Percentiles rank a stretch among this genome's conserved stretches.
Evolutionary conservation across 2,888 invertebrate species (phyloP).

Genomic region (Synanthedon andrenaeformis): DNA sequence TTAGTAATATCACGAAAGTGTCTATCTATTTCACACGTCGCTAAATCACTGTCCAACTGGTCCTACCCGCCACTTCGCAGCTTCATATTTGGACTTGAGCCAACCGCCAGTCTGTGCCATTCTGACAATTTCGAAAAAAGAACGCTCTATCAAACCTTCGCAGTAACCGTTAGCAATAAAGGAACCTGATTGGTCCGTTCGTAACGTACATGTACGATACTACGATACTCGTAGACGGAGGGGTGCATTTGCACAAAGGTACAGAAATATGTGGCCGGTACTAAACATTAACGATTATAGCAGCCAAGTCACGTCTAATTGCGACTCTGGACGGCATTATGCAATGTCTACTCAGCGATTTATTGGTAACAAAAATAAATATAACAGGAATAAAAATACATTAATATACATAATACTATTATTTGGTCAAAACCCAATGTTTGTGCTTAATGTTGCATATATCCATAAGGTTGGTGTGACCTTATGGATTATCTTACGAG

Average conservation of each 20-base stretch:
- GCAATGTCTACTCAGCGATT: conserved; percentile 11
- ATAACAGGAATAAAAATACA: too few relatives aligned
- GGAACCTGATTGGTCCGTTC: conserved; percentile 19
- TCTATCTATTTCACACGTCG: too few relatives aligned
- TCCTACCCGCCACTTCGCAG: background rate
- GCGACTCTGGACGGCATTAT: conserved; percentile 37
- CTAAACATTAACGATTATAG: conserved; percentile 70
- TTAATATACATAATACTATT: too few relatives aligned
- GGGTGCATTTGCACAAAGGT: conserved; percentile 62
- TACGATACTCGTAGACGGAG: conserved; percentile 26
- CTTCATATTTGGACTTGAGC: background rate
- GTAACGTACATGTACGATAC: conserved; percentile 4
- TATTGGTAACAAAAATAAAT: too few relatives aligned
- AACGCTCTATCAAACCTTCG: conserved; percentile 3
- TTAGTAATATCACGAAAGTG: too few relatives aligned
- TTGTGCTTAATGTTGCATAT: too few relatives aligned
- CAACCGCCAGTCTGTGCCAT: background rate
- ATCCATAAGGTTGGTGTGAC: too few relatives aligned
- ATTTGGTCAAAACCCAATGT: too few relatives aligned
- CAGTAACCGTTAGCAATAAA: conserved; percentile 16
- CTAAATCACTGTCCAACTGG: background rate
- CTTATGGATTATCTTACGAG: too few relatives aligned
- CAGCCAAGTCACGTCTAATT: conserved; percentile 67
- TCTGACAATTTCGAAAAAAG: conserved; percentile 3
- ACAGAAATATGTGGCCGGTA: conserved; percentile 65